phyloP scores from a whole-genome alignment of 2,113 vertebrate genomes.

The Carettochelys insculpta region DNA sequence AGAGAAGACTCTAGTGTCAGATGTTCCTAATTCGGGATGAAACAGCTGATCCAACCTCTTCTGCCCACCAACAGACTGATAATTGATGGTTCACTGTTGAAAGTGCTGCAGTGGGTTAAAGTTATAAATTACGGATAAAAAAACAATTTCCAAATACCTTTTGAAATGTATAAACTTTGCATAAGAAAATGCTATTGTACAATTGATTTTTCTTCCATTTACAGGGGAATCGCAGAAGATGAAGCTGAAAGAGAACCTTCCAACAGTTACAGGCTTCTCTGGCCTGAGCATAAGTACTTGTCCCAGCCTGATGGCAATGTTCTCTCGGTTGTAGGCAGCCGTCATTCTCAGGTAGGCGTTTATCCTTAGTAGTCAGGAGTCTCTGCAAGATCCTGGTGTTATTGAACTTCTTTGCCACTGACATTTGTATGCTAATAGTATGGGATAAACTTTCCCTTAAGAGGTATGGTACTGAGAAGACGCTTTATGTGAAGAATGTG shows the following conservation, averaged over 20 bases:
- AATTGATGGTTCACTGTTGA: background rate
- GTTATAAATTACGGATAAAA: background rate
- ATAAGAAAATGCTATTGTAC: background rate
- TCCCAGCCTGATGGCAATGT: slow-evolving; percentile 71
- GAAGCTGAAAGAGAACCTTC: slow-evolving; percentile 78
- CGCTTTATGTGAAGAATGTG: background rate
- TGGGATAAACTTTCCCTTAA: background rate
- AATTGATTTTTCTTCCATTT: background rate
- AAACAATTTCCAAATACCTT: background rate
- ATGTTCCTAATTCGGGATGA: background rate
- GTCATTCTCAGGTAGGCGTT: slow-evolving; percentile 74
- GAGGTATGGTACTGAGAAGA: fast-evolving
- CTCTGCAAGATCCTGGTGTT: fast-evolving
- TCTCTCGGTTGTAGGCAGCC: slow-evolving; percentile 70
- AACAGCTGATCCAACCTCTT: background rate
- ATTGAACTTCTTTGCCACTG: fast-evolving
- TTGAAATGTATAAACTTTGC: background rate
- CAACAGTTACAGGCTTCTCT: slow-evolving; percentile 64
- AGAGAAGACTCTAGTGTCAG: background rate
- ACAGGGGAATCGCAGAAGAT: slow-evolving; percentile 75
- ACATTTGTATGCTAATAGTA: too few relatives aligned
- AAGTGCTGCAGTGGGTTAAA: background rate
- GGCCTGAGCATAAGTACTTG: slow-evolving; percentile 84
- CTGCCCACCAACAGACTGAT: background rate
- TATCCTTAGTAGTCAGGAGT: fast-evolving